These are phyloP conservation scores for Heliornis fulica DNA, from an alignment of 2,113 vertebrate species.

Conservation along the genomic window DNA sequence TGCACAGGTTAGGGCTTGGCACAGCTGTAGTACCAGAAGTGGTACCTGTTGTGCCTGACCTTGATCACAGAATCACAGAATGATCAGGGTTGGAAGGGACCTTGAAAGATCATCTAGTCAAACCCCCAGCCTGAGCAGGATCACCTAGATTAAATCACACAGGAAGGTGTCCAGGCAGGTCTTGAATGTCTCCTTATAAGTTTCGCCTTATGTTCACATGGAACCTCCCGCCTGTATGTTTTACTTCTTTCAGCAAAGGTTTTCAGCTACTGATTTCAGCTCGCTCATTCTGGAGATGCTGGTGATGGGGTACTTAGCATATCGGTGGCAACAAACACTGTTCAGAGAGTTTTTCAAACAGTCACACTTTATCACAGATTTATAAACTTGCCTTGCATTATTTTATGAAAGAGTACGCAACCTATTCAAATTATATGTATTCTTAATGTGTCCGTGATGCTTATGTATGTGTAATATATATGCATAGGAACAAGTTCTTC, in stretches of 20 bases:
- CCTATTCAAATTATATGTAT: not conserved
- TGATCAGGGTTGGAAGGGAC: too few relatives aligned
- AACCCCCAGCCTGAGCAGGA: too few relatives aligned
- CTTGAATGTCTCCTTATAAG: too few relatives aligned
- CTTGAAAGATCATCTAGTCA: too few relatives aligned
- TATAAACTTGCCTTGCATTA: not conserved
- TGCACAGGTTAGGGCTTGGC: not conserved
- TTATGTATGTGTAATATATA: not conserved
- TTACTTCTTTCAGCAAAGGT: not conserved
- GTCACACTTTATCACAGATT: not conserved
- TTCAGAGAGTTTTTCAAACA: not conserved
- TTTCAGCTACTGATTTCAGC: not conserved
- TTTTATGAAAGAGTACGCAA: not conserved
- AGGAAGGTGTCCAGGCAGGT: too few relatives aligned
- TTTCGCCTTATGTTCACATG: too few relatives aligned
- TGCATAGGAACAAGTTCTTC: not conserved
- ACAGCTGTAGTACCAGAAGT: not conserved
- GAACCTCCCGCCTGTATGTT: not conserved
- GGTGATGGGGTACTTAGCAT: not conserved
- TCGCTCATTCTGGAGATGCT: not conserved
- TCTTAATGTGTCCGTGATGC: not conserved
- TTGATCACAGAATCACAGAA: too few relatives aligned
- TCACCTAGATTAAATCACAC: too few relatives aligned
- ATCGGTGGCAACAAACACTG: not conserved
- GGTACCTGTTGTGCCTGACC: not conserved